These are phyloP conservation scores for Sceloporus undulatus DNA, from an alignment of 2,113 vertebrate species.

Conservation along the genomic window DNA sequence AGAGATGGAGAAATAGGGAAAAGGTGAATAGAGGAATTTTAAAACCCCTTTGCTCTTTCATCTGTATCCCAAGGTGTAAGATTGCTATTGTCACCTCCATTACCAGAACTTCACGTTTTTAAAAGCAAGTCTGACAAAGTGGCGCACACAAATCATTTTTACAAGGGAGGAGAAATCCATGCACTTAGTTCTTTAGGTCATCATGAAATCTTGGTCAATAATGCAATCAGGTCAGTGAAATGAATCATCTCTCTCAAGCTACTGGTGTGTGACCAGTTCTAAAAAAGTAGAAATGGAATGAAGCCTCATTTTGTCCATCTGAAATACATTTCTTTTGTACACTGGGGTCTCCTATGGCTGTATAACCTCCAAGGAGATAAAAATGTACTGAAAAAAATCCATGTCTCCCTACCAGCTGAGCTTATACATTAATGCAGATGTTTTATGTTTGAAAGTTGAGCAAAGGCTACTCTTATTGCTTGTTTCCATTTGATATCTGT, in stretches of 20 bases:
- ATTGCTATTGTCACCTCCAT: neutral
- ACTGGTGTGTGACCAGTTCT: neutral
- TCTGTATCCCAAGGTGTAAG: accelerated
- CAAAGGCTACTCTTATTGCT: neutral
- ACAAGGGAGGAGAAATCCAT: neutral
- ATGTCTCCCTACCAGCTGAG: neutral
- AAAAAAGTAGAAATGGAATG: neutral
- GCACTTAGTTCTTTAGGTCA: accelerated
- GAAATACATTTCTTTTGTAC: neutral
- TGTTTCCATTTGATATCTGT: neutral
- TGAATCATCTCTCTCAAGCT: neutral
- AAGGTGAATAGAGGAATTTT: neutral
- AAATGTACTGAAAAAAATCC: neutral
- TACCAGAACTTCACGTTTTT: neutral
- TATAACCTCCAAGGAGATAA: neutral
- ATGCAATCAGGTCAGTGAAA: neutral
- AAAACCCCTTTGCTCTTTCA: neutral
- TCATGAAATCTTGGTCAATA: neutral
- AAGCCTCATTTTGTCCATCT: neutral
- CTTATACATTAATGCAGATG: neutral
- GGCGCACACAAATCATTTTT: neutral
- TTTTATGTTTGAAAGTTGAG: neutral
- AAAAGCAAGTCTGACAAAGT: neutral
- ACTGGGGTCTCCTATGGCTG: neutral
- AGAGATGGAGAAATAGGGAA: neutral